These are phyloP conservation scores for Medauroidea extradentata DNA, from an alignment of 1,140 invertebrate genomes.

Conservation along the genomic window DNA sequence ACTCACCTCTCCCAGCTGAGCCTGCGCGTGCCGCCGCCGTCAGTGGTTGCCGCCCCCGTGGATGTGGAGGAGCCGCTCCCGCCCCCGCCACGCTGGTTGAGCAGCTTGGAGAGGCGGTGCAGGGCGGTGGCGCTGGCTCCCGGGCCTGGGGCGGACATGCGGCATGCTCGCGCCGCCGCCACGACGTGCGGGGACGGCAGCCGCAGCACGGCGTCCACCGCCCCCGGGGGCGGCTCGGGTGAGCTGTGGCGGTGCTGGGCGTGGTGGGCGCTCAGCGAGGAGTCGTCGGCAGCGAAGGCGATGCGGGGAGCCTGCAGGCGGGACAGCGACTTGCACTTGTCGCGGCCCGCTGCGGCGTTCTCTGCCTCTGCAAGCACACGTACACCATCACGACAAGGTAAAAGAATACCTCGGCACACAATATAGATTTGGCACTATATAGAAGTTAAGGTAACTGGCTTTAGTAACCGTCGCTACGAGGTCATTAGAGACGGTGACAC, in stretches of 20 bases:
- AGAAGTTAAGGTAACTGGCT: too few species aligned
- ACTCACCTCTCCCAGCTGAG: slow-evolving; percentile 74
- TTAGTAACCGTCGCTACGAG: too few species aligned
- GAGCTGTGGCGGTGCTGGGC: slow-evolving; percentile 9
- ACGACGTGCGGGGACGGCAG: not conserved
- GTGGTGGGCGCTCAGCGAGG: not conserved
- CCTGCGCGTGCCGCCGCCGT: slow-evolving; percentile 50
- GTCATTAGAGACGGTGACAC: too few species aligned
- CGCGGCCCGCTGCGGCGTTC: too few species aligned
- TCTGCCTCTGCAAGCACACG: too few species aligned
- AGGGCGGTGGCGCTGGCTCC: slow-evolving; percentile 49
- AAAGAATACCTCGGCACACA: too few species aligned
- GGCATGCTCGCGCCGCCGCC: not conserved
- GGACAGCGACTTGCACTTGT: not conserved
- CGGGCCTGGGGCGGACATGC: not conserved
- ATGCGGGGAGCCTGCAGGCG: slow-evolving; percentile 2
- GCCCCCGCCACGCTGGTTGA: slow-evolving; percentile 52
- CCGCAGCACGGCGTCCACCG: slow-evolving; percentile 7
- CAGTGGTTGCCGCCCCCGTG: slow-evolving; percentile 18
- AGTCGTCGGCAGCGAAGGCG: slow-evolving; percentile 1
- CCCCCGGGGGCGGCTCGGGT: slow-evolving; percentile 4
- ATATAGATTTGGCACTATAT: too few species aligned
- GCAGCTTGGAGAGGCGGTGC: slow-evolving; percentile 59
- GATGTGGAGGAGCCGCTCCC: not conserved
- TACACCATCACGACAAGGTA: too few species aligned